Conservation (phyloP, 2,888 invertebrate species). For the Heliconius sara region DNA sequence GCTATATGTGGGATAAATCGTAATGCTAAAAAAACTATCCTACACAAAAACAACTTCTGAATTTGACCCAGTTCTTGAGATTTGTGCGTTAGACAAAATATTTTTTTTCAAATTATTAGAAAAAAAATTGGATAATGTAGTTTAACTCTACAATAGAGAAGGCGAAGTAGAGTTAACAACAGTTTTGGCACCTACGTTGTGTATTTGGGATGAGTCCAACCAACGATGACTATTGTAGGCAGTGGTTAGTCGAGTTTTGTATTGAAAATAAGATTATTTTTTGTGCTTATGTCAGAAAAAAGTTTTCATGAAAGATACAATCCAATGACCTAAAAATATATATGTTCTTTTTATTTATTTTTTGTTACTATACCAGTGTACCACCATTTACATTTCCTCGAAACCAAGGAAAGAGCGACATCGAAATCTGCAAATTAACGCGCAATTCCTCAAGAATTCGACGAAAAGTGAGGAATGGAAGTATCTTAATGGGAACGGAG, state of each 20-base stretch:
- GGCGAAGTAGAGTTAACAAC: neutral
- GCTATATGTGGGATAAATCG: too few relatives aligned
- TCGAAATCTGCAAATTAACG: too few relatives aligned
- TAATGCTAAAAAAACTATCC: too few relatives aligned
- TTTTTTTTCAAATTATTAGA: neutral
- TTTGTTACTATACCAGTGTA: too few relatives aligned
- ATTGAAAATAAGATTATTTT: constrained; percentile 12
- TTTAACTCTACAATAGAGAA: neutral
- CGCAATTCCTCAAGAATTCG: too few relatives aligned
- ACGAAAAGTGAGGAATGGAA: too few relatives aligned
- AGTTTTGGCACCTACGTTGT: neutral
- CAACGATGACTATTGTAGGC: neutral
- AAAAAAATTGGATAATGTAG: neutral
- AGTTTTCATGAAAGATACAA: neutral
- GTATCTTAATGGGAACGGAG: too few relatives aligned
- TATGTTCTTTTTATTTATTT: too few relatives aligned
- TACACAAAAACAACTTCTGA: too few relatives aligned
- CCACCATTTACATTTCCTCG: too few relatives aligned
- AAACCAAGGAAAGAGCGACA: too few relatives aligned
- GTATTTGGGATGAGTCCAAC: constrained; percentile 9
- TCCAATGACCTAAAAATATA: neutral
- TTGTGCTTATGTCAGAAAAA: neutral
- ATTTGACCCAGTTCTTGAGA: neutral
- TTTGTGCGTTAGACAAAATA: neutral
- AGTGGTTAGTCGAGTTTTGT: neutral